Evolutionary conservation across 2,797 vertebrate genomes (phyloP).

Genomic region (Helostoma temminkii): DNA sequence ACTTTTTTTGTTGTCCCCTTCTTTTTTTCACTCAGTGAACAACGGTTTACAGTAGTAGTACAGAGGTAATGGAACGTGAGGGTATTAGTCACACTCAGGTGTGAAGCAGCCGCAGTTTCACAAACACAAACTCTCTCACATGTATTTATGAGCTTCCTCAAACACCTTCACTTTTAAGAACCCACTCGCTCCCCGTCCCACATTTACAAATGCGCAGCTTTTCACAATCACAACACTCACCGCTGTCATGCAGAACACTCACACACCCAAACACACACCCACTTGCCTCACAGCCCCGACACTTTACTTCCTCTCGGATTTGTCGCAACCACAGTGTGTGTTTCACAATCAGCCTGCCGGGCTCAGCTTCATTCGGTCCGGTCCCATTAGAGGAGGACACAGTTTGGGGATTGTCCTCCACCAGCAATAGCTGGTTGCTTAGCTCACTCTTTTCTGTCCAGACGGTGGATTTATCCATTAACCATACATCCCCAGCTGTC

Average conservation of each 20-base stretch:
- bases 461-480: constrained; percentile 56
- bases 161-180: constrained; percentile 27
- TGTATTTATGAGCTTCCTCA: not conserved
- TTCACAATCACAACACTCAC: too few species aligned
- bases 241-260: not conserved
- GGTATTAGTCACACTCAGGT: constrained; percentile 59
- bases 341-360: constrained; percentile 48
- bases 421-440: not conserved
- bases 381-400: constrained; percentile 11
- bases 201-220: constrained; percentile 8
- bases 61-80: constrained; percentile 65
- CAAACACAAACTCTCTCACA: not conserved
- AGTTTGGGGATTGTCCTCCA: not conserved
- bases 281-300: constrained; percentile 13
- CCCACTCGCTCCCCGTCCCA: constrained; percentile 14
- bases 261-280: constrained; percentile 53
- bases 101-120: constrained; percentile 24
- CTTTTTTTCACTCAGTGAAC: constrained; percentile 36
- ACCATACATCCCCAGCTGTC: constrained; percentile 46
- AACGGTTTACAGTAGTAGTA: too few species aligned
- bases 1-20: not conserved
- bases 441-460: constrained; percentile 35
- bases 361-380: constrained; percentile 20
- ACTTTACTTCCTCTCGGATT: constrained; percentile 52
- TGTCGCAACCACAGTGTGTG: constrained; percentile 27